Base-by-base conservation (phyloP, 2,797 vertebrate species). In the Halcyon smyrnensis region DNA sequence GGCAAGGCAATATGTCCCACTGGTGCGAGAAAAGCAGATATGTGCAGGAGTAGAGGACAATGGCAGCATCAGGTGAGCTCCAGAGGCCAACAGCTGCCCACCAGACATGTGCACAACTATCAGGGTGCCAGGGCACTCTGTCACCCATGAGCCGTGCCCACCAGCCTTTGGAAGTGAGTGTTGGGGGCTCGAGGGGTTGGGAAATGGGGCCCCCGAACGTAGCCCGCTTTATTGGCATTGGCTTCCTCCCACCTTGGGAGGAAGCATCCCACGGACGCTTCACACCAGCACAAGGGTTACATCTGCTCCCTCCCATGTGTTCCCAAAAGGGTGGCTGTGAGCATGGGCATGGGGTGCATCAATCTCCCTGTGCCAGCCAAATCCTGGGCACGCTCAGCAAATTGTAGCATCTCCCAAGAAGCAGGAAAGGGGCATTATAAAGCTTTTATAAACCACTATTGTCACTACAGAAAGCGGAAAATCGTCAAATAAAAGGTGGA, bases 91-190 rank as follows among this genome's bases (percentile, higher is more conserved):
- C 86, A 92, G 87, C 92, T 94, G 83, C 36, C 71, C 6, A 15
- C 62, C 95, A 96, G 95, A 88, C 83, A 70, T 94, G 89, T 32
- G 5, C 88, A 62, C 81, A 93, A 91, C 90, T 96, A 93, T n/a
- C 3, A 1, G 9, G 51, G 60, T 6, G 46, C 78, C 64, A 21
- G 9, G n/a, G 59, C 50, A 41, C n/a, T 8, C 27, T 8, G 39
- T 28, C 48, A 46, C 30, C 34, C 10, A 1, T 19, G 56, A 53
- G 56, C 2, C 0, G 28, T 34, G 36, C 62, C 54, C 14, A 4
- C 27, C 17, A 51, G 53, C 48, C 53, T 43, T 65, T 32, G 37
- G 30, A 65, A 14, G 2, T 27, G 39, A 15, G 14, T 50, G 45
- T 21, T 3, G 3, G n/a, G 18, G 8, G 27, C n/a, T 62, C 1